Evolutionary conservation across 2,113 vertebrate species (phyloP), one percentile per base, ranked within the genome.

Genomic region (Serinus canaria): DNA sequence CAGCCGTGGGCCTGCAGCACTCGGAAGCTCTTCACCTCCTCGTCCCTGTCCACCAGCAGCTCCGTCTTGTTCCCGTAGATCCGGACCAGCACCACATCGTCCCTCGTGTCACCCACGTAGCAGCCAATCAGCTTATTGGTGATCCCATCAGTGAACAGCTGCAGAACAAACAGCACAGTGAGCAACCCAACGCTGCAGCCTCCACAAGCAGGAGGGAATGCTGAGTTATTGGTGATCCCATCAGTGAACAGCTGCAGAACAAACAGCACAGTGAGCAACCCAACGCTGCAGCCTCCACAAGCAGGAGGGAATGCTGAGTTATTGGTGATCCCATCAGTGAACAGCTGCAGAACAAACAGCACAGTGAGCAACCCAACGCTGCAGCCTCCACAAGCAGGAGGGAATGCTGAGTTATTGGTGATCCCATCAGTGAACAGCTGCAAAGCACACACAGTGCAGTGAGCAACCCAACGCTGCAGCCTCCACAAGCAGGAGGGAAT

Each of bases 1-100:
- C 99, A 99, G 77, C 99, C 98, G 50, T 99, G 98, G 2, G 98
- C 98, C 69, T 99, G 99, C 37, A 99, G 88, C 43, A 99, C 99
- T 0, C 98, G 97, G 96, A 99, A 99, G 84, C 99, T 99, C 97
- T 99, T 99, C 96, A 99, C 98, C 76, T 99, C 99, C 27, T 99
- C 99, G 24, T 99, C 99, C 6, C 99, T 98, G 95, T 99, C 99
- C 4, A 99, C 98, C 58, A 99, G 95, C 69, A 99, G 97, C 87
- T 99, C 99, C 0, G 99, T 99, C 97, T 99, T 99, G 94, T 99
- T 99, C 85, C 99, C 99, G 27, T 99, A 99, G 97, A 99, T 99
- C 52, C 99, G 98, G 49, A 99, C 99, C 70, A 99, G 97, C 58
- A 99, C 99, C 5, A 99, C 99, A 35, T 99, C 99, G 11, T 99